Conservation (phyloP, 37 sponge, comb jelly and placozoan genomes). For the Halichondria panicea region DNA sequence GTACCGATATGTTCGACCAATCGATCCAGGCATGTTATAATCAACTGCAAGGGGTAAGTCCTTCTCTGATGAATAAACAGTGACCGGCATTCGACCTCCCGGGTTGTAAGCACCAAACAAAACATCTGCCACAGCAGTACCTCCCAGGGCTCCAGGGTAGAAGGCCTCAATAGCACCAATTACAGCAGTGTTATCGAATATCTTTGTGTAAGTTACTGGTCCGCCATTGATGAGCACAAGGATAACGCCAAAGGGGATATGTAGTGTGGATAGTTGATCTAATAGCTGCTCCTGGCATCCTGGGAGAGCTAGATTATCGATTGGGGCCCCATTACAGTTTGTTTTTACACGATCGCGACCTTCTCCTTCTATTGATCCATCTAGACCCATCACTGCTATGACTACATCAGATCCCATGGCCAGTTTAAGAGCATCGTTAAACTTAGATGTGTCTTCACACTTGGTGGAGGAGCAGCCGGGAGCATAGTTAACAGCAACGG, state of each 20-base stretch:
- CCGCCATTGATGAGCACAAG: conserved; percentile 73
- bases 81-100: conserved; percentile 59
- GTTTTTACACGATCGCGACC: conserved; percentile 44
- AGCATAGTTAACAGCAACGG: conserved; percentile 4
- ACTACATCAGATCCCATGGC: conserved; percentile 54
- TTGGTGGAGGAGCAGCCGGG: conserved; percentile 21
- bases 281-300: conserved; percentile 57
- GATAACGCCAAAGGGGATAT: conserved; percentile 22
- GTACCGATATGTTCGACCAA: conserved; percentile 64
- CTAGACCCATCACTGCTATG: conserved; percentile 63
- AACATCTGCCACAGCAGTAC: conserved; percentile 63
- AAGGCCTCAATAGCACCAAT: conserved; percentile 63
- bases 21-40: conserved; percentile 45
- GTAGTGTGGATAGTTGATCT: conserved; percentile 5
- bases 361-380: conserved; percentile 51
- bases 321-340: conserved; percentile 3
- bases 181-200: conserved; percentile 22
- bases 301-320: conserved; percentile 46
- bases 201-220: conserved; percentile 35
- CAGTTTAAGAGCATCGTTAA: conserved; percentile 16
- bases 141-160: conserved; percentile 73
- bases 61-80: background rate
- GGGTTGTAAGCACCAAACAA: conserved; percentile 67
- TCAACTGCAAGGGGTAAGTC: conserved; percentile 25
- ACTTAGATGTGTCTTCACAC: conserved; percentile 35